phyloP scores from a whole-genome alignment of 2,113 vertebrate genomes.

The Chaetura pelagica region DNA sequence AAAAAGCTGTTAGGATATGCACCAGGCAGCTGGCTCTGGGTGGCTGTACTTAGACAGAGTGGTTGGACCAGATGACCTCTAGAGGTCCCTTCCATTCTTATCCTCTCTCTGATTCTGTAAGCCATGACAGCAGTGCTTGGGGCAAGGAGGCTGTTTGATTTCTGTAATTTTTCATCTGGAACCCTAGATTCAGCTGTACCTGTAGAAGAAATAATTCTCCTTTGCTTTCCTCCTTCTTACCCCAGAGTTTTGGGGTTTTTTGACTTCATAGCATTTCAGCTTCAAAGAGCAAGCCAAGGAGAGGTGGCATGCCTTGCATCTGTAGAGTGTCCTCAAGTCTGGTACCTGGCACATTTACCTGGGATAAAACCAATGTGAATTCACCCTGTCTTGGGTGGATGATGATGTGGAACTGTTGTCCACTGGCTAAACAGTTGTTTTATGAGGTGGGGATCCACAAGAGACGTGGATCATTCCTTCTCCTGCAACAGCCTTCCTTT shows the following conservation, averaged over 20 bases:
- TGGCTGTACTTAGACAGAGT: background rate
- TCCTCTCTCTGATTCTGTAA: background rate
- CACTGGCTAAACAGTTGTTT: background rate
- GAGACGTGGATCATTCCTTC: background rate
- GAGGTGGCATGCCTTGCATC: background rate
- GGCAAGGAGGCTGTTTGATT: background rate
- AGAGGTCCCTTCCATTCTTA: background rate
- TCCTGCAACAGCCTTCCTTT: background rate
- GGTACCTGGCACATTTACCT: background rate
- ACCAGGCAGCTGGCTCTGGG: background rate
- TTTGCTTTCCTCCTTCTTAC: background rate
- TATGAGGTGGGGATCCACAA: background rate
- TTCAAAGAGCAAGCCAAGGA: background rate
- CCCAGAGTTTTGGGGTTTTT: background rate
- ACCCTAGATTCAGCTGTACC: background rate
- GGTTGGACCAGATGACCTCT: background rate
- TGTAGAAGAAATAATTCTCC: background rate
- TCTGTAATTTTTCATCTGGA: background rate
- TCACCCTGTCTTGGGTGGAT: background rate
- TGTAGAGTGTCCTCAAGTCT: background rate
- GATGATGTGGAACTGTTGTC: background rate
- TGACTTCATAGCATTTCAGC: background rate
- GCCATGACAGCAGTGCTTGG: background rate
- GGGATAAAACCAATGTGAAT: background rate
- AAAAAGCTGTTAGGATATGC: background rate